Percentiles rank a stretch among this genome's conserved stretches.
Evolutionary conservation across 2,888 invertebrate genomes (phyloP).

Genomic region (Resseliella maxima): DNA sequence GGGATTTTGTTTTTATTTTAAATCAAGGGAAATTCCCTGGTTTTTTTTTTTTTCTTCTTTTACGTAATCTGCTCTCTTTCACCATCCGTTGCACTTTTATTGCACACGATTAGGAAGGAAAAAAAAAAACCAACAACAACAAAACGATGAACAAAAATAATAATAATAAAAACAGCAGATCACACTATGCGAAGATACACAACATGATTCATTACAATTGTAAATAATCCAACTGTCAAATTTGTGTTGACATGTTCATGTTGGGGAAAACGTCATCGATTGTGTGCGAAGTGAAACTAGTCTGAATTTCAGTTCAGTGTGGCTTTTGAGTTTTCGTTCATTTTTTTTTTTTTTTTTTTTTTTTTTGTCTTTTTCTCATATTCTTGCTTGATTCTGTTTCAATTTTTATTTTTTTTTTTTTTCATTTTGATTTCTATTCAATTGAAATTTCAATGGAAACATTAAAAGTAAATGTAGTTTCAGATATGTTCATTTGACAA

Average conservation of each 20-base stretch:
- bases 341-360: no score
- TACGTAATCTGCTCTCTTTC: not conserved
- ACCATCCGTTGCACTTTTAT: not conserved
- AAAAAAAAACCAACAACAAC: not conserved
- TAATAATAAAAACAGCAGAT: not conserved
- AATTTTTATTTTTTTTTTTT: no score
- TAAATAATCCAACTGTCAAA: slow-evolving; percentile 49
- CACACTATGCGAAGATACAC: not conserved
- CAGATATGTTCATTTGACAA: no score
- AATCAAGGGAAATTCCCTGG: not conserved
- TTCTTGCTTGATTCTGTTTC: no score
- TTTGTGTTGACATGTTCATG: not conserved
- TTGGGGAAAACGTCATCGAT: not conserved
- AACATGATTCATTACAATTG: slow-evolving; percentile 14
- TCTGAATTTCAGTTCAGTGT: no score
- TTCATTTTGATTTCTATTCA: no score
- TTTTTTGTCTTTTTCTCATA: not conserved
- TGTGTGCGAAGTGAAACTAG: no score
- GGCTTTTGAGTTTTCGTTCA: no score
- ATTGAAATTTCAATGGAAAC: no score
- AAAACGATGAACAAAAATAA: no score
- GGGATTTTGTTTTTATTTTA: not conserved
- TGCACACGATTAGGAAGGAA: no score
- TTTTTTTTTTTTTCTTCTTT: not conserved
- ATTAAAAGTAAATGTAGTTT: no score